Base-by-base conservation (phyloP, 1,140 invertebrate genomes). In the Drosophila setifemur region DNA sequence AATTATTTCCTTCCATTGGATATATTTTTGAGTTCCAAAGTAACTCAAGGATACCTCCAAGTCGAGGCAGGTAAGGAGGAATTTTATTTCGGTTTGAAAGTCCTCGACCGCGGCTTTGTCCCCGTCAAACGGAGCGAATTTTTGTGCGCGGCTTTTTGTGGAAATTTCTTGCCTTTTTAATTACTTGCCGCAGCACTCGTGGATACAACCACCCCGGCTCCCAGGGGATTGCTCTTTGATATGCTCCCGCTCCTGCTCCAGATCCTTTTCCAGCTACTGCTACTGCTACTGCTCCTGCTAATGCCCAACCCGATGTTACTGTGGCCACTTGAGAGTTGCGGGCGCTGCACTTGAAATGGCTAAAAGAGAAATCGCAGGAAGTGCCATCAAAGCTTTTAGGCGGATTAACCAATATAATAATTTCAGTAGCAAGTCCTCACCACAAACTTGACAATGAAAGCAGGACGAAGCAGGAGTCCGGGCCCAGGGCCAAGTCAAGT, bases 341-440 rank as follows among this genome's bases (percentile, higher is more conserved):
- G 63, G 73, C 55, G 49, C 40, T 63, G 72, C 73, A 77, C 74
- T 77, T 61, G 67, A 77, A 77, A 72, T 68, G 63, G 61, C 64
- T 66, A 53, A 64, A 25, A 29, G 40, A 55, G 57, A 40, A 40
- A 25, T 39, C 47, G 9, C 29, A 1, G 57, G 31, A 63, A 29
- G 50, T 72, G 52, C 52, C 76, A 77, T 85, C 79, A 85, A 85
- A 83, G 79, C 79, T 83, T 83, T 83, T 85, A 83, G 81, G 42
- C 53, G 79, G 66, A 83, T 83, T 83, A 83, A 79, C 79, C 79
- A 83, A 83, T 72, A 72, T 72, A 72, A 54, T 72, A 72, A 70
- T 70, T 70, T 55, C 42, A 70, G 63, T 68, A 54, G 42, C 61
- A 53, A 67, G 47, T 67, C 61, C 40, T 63, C 14, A 44, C 44